phyloP scores from a whole-genome alignment of 2,888 invertebrate genomes.

The Dastarcus helophoroides region DNA sequence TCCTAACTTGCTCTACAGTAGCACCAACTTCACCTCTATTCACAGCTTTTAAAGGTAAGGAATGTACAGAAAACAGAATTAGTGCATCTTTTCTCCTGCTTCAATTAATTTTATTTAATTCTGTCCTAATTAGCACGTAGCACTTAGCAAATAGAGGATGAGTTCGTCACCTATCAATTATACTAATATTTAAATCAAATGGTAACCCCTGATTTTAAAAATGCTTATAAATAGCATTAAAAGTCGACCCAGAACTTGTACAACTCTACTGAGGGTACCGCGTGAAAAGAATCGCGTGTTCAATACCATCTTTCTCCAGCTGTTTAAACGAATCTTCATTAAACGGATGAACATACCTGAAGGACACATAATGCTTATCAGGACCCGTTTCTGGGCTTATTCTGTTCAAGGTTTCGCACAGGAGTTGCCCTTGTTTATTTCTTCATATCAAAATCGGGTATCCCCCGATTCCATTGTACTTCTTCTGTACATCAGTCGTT shows the following conservation, averaged over 20 bases:
- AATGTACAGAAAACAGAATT: slow-evolving; percentile 91
- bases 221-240: slow-evolving; percentile 78
- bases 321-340: slow-evolving; percentile 57
- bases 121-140: slow-evolving; percentile 70
- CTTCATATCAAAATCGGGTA: slow-evolving; percentile 95
- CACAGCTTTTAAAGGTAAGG: slow-evolving; percentile 82
- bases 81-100: slow-evolving; percentile 64
- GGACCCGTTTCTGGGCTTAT: slow-evolving; percentile 76
- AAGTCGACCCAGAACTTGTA: slow-evolving; percentile 93
- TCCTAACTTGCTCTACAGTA: too few relatives aligned
- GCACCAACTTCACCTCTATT: too few relatives aligned
- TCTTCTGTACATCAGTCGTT: slow-evolving; percentile 77
- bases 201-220: slow-evolving; percentile 45
- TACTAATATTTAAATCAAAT: slow-evolving; percentile 58
- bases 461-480: slow-evolving; percentile 87
- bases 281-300: slow-evolving; percentile 78
- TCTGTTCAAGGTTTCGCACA: slow-evolving; percentile 67
- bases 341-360: slow-evolving; percentile 83
- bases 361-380: slow-evolving; percentile 87
- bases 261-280: slow-evolving; percentile 98
- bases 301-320: slow-evolving; percentile 52
- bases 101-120: slow-evolving; percentile 60
- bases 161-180: slow-evolving; percentile 89
- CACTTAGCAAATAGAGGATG: slow-evolving; percentile 72
- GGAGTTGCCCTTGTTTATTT: slow-evolving; percentile 65